These are phyloP conservation scores for Acanthurus lineatus DNA, from an alignment of 2,797 vertebrate genomes.

Conservation along the genomic window DNA sequence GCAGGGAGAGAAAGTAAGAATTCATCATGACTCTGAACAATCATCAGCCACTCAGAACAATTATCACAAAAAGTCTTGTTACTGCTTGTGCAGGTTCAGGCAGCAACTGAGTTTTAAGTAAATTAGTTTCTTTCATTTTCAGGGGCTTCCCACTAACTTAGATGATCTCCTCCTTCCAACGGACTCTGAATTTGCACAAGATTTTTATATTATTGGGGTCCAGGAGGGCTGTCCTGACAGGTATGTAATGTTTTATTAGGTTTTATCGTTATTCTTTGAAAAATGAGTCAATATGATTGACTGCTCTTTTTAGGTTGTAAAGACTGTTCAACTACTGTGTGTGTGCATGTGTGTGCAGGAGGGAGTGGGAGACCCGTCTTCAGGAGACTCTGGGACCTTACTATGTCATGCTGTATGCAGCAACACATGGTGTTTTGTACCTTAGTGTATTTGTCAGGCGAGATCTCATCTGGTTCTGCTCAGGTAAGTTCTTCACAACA, in stretches of 20 bases:
- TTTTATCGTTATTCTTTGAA: not conserved
- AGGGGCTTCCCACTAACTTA: constrained; percentile 92
- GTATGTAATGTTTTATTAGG: constrained; percentile 70
- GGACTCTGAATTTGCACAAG: constrained; percentile 94
- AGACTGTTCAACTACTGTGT: not conserved
- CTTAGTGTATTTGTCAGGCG: constrained; percentile 92
- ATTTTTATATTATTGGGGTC: constrained; percentile 95
- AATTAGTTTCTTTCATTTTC: constrained; percentile 35
- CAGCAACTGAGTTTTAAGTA: constrained; percentile 21
- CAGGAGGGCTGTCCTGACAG: constrained; percentile 98
- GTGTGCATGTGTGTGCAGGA: constrained; percentile 80
- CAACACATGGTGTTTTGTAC: constrained; percentile 94
- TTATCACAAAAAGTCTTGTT: not conserved
- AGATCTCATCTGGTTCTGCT: constrained; percentile 99
- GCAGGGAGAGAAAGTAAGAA: constrained; percentile 94
- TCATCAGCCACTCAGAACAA: not conserved
- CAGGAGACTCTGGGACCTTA: constrained; percentile 96
- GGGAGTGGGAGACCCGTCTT: constrained; percentile 96
- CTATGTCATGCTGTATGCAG: constrained; percentile 94
- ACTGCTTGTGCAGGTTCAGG: not conserved
- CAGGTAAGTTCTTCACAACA: constrained; percentile 83
- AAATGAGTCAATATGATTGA: not conserved
- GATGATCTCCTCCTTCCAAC: constrained; percentile 95
- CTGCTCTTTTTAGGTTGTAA: not conserved
- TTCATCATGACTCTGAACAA: not conserved